Evolutionary conservation across 2,888 invertebrate species (phyloP).

Genomic region (Helleia helle): DNA sequence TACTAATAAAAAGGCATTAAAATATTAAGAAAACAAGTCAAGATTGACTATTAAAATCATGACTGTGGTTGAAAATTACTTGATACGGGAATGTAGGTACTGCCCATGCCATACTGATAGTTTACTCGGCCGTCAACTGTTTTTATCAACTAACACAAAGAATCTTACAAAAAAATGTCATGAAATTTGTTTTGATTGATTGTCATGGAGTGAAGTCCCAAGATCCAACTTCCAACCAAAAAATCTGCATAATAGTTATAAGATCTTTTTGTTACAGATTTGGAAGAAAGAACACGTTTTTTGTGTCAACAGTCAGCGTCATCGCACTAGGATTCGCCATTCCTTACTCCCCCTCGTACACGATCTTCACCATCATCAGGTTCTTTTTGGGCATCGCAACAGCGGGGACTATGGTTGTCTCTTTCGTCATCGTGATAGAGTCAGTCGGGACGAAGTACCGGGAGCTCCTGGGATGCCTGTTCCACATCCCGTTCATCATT

Average conservation of each 20-base stretch:
- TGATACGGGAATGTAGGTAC: too few species aligned
- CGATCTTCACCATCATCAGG: slow-evolving; percentile 75
- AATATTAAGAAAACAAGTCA: too few species aligned
- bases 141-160: too few species aligned
- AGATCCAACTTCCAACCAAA: too few species aligned
- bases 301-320: slow-evolving; percentile 78
- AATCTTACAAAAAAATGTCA: too few species aligned
- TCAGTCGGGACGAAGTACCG: slow-evolving; percentile 71
- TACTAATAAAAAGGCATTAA: too few species aligned
- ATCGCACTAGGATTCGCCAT: slow-evolving; percentile 78
- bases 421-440: slow-evolving; percentile 81
- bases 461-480: slow-evolving; percentile 73
- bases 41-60: too few species aligned
- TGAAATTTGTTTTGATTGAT: too few species aligned
- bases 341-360: slow-evolving; percentile 77
- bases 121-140: too few species aligned
- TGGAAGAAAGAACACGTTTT: slow-evolving; percentile 82
- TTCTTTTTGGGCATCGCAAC: slow-evolving; percentile 83
- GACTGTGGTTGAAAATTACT: too few species aligned
- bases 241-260: neutral
- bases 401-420: slow-evolving; percentile 87
- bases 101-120: too few species aligned
- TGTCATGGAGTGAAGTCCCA: too few species aligned
- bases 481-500: slow-evolving; percentile 79
- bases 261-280: slow-evolving; percentile 62